These are phyloP conservation scores for Catalaphyllia jardinei DNA, from an alignment of 64 coral and sea anemone species.

Conservation along the genomic window DNA sequence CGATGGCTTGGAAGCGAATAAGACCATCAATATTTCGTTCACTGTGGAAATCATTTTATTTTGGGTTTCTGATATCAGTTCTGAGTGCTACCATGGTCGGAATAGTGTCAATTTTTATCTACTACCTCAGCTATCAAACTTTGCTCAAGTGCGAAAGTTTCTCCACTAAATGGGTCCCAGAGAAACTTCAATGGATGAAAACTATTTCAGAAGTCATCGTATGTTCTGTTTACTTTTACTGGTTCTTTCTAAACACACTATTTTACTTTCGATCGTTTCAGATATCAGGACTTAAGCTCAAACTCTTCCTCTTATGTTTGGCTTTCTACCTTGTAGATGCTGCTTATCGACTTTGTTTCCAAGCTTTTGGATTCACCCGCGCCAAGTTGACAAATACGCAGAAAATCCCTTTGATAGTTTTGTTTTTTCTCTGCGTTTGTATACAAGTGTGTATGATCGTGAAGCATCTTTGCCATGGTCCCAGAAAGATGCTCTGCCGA, in stretches of 20 bases:
- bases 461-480: neutral
- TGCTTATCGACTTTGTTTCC: neutral
- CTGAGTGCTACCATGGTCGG: neutral
- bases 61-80: neutral
- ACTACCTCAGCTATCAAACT: neutral
- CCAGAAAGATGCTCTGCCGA: neutral
- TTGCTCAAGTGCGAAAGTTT: neutral
- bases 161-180: neutral
- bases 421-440: neutral
- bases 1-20: neutral
- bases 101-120: neutral
- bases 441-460: neutral
- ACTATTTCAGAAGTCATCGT: neutral
- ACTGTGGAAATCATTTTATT: neutral
- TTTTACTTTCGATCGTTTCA: constrained; percentile 7
- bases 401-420: neutral
- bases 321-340: neutral
- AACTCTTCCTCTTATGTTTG: neutral
- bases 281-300: neutral
- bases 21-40: neutral
- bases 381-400: neutral
- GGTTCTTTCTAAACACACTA: neutral
- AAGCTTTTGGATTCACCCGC: neutral
- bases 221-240: neutral
- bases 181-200: neutral